Base-by-base conservation (phyloP, 2,113 vertebrate genomes). In the Neomonachus schauinslandi region DNA sequence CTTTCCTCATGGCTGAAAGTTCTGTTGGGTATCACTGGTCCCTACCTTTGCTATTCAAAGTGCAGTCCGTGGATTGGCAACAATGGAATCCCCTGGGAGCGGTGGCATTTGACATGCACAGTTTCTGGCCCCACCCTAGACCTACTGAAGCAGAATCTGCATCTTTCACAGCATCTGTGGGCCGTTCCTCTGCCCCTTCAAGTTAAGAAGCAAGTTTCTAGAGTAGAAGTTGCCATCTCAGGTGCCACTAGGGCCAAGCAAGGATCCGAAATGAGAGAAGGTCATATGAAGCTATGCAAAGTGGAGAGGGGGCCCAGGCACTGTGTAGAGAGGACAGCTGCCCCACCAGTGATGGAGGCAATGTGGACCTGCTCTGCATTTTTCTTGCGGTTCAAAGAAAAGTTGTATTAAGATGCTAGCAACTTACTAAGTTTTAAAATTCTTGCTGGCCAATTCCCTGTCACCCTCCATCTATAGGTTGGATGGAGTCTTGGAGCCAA, bases 321-420 rank as follows among this genome's bases (percentile, higher is more conserved):
- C 71, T 19, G 0, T 36, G 74, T 9, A 4, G 67, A 46, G 63
- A 31, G 55, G n/a, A 31, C 2, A 10, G 26, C 9, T 28, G 7
- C 22, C 22, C 72, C 22, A 53, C 57, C 67, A 31, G 0, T 8
- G 2, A 49, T 31, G 14, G 74, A 49, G 42, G 15, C 74, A 26
- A 1, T 0, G 1, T 15, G 42, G 46, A 77, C 61, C 72, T 36
- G 2, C 36, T 1, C n/a, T 26, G 31, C 49, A 42, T 31, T 12
- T 39, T 28, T 76, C 72, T 80, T 36, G 5, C 0, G 16, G 79
- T 63, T 77, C 82, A 53, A 31, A 83, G 42, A 55, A 90, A 61
- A 51, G 15, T 55, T 96, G 67, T 49, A 28, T 36, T 24, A 33
- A 22, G 88, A 55, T 5, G 1, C 80, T 71, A 81, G 19, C 57